A percentile compares a stretch with the other conserved stretches of the same genome.
These are phyloP conservation scores for Clusia tigrina DNA, from an alignment of 2,888 invertebrate species.

Conservation along the genomic window DNA sequence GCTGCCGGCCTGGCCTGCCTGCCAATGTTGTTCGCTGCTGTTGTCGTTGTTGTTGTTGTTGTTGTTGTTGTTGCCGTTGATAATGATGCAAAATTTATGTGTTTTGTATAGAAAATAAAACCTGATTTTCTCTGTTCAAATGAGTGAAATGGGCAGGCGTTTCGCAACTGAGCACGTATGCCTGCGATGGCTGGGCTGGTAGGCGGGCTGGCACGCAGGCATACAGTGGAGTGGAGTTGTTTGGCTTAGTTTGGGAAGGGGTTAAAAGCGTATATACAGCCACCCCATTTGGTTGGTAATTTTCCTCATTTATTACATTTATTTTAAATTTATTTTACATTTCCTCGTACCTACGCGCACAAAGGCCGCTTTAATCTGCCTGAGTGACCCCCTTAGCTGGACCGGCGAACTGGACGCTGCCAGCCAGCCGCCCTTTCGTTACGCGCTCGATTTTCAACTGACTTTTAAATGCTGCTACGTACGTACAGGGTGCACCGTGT, in stretches of 20 bases:
- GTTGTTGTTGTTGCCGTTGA: constrained; percentile 27
- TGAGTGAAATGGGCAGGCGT: constrained; percentile 34
- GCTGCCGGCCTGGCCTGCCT: not conserved
- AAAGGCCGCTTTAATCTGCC: constrained; percentile 41
- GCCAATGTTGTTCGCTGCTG: not conserved
- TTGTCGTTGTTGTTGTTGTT: constrained; percentile 17
- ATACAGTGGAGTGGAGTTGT: constrained; percentile 43
- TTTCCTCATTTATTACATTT: constrained; percentile 40
- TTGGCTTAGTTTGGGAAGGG: not conserved
- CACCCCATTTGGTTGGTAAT: constrained; percentile 35
- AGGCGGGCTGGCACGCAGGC: constrained; percentile 3
- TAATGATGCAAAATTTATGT: constrained; percentile 61
- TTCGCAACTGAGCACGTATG: not conserved
- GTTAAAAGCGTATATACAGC: constrained; percentile 10
- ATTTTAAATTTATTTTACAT: constrained; percentile 44
- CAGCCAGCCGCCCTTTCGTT: constrained; percentile 13
- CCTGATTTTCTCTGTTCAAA: constrained; percentile 50
- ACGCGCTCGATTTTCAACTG: constrained; percentile 25
- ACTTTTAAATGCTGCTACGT: constrained; percentile 36
- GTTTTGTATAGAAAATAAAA: constrained; percentile 60
- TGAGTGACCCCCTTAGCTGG: constrained; percentile 31
- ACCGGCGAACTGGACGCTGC: not conserved
- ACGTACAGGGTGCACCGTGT: constrained; percentile 11
- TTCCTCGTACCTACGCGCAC: constrained; percentile 14
- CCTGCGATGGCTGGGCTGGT: not conserved